Evolutionary conservation across 2,113 vertebrate species (phyloP), one percentile per base, ranked within the genome.

Genomic region (Gambusia holbrooki): DNA sequence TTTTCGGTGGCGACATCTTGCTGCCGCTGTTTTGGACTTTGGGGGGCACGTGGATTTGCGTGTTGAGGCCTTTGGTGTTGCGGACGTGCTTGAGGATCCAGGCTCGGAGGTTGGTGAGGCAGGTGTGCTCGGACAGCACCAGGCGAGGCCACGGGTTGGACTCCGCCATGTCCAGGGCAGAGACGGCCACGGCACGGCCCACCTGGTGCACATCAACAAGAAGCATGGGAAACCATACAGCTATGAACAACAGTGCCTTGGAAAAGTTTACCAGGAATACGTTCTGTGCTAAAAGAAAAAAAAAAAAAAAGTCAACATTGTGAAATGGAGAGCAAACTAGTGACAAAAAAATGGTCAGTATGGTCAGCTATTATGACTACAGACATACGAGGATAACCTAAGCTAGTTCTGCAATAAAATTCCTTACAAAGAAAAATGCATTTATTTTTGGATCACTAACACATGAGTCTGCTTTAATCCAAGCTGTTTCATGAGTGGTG

Each of bases 61-160:
- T 45, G 33, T 72, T 92, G 28, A 88, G 25, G 5, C 94, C 92
- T 72, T 95, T 96, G 88, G 90, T 96, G 92, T 95, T 96, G 27
- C 97, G 96, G 68, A 99, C 96, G 0, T 98, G 95, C 75, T 94
- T 97, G 68, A 98, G 95, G 94, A 98, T 95, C 95, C 96, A 97
- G 61, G 97, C 97, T 0, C 97, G 94, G 40, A 99, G 95, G 88
- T 98, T 99, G 5, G 92, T 90, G 66, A 99, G 95, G 83, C 95
- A 96, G 91, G 88, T 95, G 94, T 98, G 96, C 88, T 99, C 98
- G 0, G 98, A 99, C 30, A 99, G 93, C 72, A 98, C 90, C 9
- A 98, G 95, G 2, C 98, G 93, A 0, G 97, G 95, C 98, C 98
- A 99, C 0, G 98, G 98, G 73, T 99, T 99, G 81, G 96, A 95